Evolutionary conservation across 2,113 vertebrate species (phyloP), one percentile per base, ranked within the genome.

Genomic region (Hassar affinis): DNA sequence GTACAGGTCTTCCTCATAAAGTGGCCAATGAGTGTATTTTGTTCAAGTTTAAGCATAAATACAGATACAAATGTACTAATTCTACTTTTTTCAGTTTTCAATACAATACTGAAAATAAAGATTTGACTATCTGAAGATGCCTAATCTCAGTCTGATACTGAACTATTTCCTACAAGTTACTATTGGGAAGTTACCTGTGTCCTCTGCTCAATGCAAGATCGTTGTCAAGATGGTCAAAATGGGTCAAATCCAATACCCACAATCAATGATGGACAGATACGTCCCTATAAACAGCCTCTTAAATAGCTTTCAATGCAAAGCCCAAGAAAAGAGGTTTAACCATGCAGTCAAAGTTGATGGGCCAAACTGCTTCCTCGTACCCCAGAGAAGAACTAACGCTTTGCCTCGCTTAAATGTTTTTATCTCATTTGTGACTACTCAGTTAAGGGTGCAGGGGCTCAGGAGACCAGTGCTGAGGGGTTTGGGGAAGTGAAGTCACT

Each of bases 401-500:
- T 42, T 72, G 33, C 30, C 64, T 71, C 33, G 45, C n/a, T 42
- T 81, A 83, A 86, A 78, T 64, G 45, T 30, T 82, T 84, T 82
- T 71, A 42, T 72, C 61, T 82, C 57, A 49, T 83, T 80, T 87
- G 81, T 86, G 84, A 79, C 78, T 45, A 77, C 82, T 86, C 68
- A 78, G 85, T 57, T 79, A 77, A 84, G 72, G 77, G 88, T 83
- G 81, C 71, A 79, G 75, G 66, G 89, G 87, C 84, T 62, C 9
- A 59, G 85, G 88, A 87, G 85, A 66, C 49, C 75, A 86, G 84
- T 75, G 56, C 3, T 18, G 71, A 62, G 51, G 66, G 54, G 54
- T 79, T 85, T 80, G 87, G 7, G 62, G 42, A 71, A 87, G 81
- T 87, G 84, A 88, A 88, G 84, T 57, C 74, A 85, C 82, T 66